Evolutionary conservation across 2,797 vertebrate genomes (phyloP).

Genomic region (Fratercula arctica): DNA sequence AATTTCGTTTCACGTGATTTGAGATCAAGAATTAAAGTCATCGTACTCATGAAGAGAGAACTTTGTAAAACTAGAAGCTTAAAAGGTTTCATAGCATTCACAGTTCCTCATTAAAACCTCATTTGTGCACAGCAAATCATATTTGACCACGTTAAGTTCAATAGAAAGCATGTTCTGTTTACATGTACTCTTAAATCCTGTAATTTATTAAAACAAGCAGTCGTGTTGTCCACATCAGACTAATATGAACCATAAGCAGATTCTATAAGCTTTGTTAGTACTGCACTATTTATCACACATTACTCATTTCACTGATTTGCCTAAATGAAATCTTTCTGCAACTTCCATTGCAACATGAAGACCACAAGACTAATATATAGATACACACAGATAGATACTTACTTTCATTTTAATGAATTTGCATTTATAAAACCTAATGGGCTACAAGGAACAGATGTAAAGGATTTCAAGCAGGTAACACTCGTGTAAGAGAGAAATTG

Average conservation of each 20-base stretch:
- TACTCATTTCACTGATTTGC: neutral
- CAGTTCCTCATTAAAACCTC: neutral
- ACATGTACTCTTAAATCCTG: accelerated
- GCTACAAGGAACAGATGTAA: neutral
- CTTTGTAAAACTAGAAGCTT: neutral
- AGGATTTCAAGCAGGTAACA: neutral
- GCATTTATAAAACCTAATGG: neutral
- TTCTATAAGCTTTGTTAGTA: neutral
- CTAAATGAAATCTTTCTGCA: neutral
- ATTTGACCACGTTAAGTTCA: neutral
- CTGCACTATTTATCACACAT: neutral
- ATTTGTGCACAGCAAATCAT: neutral
- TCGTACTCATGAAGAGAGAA: neutral
- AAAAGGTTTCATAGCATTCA: neutral
- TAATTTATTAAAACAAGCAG: neutral
- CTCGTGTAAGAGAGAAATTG: neutral
- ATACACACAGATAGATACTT: neutral
- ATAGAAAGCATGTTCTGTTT: neutral
- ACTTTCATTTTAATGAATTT: neutral
- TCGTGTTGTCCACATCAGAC: neutral
- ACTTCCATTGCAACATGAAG: neutral
- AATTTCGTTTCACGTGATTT: neutral
- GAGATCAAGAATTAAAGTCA: neutral
- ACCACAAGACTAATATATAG: neutral
- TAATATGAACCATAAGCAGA: neutral